Base-by-base conservation (phyloP, 2,113 vertebrate genomes). In the Ovis aries region DNA sequence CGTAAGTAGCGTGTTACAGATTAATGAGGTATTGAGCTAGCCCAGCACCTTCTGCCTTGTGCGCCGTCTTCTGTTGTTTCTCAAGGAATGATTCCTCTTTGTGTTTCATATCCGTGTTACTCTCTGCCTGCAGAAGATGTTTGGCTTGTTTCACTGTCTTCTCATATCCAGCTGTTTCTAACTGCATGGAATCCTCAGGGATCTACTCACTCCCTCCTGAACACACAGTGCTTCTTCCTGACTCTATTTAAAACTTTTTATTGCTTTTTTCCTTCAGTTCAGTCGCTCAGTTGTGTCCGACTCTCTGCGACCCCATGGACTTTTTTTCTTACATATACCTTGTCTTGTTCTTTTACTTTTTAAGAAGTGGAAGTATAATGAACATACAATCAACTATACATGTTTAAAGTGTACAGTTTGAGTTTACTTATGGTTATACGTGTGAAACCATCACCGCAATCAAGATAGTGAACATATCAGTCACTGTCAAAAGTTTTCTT, bases 51-150 rank as follows among this genome's bases (percentile, higher is more conserved):
- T 94, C n/a, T 87, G 53, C 59, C 53, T 88, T 91, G 40, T 91
- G 62, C 25, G 71, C 6, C 86, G 52, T 92, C 40, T 87, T 96
- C n/a, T 97, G 60, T 62, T 90, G 36, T 89, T 97, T 96, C 64
- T 94, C 84, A 87, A 74, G 90, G 71, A 94, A 90, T 67, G 67
- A 33, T 50, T 92, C 45, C 45, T 97, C 77, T 90, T 62, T 67
- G 40, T 88, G n/a, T 93, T 90, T 87, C 52, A 94, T 27, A 78
- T 21, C 27, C 48, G 50, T 53, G 67, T 89, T 96, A 90, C 84
- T 97, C 57, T 64, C 33, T 95, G 71, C 50, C 11, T 52, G 45
- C 33, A 97, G 57, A 71, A 90, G 53, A 81, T 90, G 17, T 81
- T 96, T 94, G 88, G 57, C 80, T 77, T 86, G 12, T 52, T 88